These are phyloP conservation scores for Phocides pigmalion DNA, from an alignment of 1,140 invertebrate species.

Conservation along the genomic window DNA sequence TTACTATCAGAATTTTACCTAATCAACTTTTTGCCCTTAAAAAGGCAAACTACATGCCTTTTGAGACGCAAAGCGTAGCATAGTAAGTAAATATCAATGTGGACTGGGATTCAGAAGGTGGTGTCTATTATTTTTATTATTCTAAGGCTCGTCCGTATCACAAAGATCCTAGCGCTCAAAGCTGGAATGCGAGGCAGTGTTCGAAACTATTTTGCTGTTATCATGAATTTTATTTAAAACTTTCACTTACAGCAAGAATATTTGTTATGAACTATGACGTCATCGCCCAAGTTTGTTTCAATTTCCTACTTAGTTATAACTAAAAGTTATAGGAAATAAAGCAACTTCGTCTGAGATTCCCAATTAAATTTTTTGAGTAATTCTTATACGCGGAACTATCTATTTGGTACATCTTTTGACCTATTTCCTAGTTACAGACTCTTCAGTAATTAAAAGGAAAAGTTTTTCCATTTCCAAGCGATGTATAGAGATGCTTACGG, in stretches of 20 bases:
- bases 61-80: too few species aligned
- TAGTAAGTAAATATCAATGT: too few species aligned
- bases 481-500: not conserved
- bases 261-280: slow-evolving; percentile 1
- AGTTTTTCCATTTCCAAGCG: not conserved
- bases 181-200: not conserved
- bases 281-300: not conserved
- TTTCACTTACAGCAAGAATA: not conserved
- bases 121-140: not conserved
- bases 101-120: not conserved
- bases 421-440: not conserved
- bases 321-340: not conserved
- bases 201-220: slow-evolving; percentile 4
- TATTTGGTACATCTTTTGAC: not conserved
- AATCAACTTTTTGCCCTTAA: too few species aligned
- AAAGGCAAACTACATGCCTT: too few species aligned
- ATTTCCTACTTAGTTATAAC: not conserved
- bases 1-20: too few species aligned
- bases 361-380: not conserved
- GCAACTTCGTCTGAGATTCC: not conserved
- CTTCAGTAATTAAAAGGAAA: not conserved
- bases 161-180: not conserved
- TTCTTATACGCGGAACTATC: not conserved
- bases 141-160: slow-evolving; percentile 6
- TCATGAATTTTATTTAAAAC: slow-evolving; percentile 1